Evolutionary conservation across 2,888 invertebrate genomes (phyloP), one percentile per base, ranked within the genome.

Genomic region (Agrypnus murinus): DNA sequence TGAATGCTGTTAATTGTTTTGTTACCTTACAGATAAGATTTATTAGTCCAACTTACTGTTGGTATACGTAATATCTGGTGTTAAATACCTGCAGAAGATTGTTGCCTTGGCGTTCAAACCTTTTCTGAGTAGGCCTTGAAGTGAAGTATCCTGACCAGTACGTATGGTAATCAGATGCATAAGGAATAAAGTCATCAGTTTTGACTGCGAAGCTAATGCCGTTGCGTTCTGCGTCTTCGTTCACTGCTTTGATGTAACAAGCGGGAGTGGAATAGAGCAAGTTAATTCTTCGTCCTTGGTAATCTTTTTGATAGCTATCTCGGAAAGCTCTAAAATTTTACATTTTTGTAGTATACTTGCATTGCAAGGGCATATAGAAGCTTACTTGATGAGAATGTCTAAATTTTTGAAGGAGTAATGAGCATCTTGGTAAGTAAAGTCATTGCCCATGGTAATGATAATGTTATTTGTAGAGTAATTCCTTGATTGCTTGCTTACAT

Each of bases 391-490:
- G 9, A 98, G 87, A 81, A 92, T 95, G 82, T 98, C 98, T 85
- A 98, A 86, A 83, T 97, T 97, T 75, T 88, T 90, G 86, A 89
- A 98, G 92, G 95, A 95, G 86, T 90, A 89, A n/a, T 86, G 85
- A 0, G 93, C 92, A 73, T 90, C 88, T 83, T 94, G 93, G 82
- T 95, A 97, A 78, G 94, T 91, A 83, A 98, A 97, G 85, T 98
- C 97, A 75, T 94, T 93, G 0, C 97, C 97, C 96, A 97, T 97
- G 0, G 97, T 94, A 60, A 97, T 87, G 75, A 96, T 88, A 14
- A 96, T 87, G 81, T 97, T 93, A 73, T 92, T 91, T 0, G 94
- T 92, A 69, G 81, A 81, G 82, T 92, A 93, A 0, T 80, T 80
- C 19, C 78, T 73, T 0, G 90, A 86, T 88, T 94, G 91, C 0